These are phyloP conservation scores for Daphoenositta chrysoptera DNA, from an alignment of 2,113 vertebrate genomes.

Conservation along the genomic window DNA sequence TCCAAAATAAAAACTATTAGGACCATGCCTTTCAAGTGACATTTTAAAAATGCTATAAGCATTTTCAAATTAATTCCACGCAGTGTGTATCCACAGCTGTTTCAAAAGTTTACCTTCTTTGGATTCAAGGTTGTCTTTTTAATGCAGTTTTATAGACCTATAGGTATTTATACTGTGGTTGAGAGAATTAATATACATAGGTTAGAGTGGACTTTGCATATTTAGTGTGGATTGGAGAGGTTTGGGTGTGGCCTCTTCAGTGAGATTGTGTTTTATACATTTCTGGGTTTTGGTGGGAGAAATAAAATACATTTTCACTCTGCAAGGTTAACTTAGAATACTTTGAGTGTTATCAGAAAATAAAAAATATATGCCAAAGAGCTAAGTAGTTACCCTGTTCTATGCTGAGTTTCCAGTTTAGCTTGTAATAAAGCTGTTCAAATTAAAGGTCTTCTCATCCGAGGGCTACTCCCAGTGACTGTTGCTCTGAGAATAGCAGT, in stretches of 20 bases:
- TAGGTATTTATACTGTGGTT: neutral
- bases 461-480: neutral
- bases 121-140: neutral
- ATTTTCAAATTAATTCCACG: neutral
- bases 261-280: neutral
- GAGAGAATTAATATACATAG: neutral
- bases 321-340: neutral
- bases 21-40: neutral
- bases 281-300: neutral
- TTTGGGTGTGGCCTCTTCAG: neutral
- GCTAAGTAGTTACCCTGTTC: neutral
- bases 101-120: neutral
- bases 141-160: neutral
- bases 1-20: neutral
- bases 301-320: neutral
- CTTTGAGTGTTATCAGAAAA: neutral
- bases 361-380: neutral
- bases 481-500: neutral
- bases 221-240: neutral
- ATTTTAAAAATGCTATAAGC: neutral
- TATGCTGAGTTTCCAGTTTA: neutral
- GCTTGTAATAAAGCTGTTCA: neutral
- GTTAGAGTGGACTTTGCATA: neutral
- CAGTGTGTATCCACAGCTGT: neutral
- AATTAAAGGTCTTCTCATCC: neutral